Conservation (phyloP, 2,113 vertebrate genomes). For the Prunella fulvescens region DNA sequence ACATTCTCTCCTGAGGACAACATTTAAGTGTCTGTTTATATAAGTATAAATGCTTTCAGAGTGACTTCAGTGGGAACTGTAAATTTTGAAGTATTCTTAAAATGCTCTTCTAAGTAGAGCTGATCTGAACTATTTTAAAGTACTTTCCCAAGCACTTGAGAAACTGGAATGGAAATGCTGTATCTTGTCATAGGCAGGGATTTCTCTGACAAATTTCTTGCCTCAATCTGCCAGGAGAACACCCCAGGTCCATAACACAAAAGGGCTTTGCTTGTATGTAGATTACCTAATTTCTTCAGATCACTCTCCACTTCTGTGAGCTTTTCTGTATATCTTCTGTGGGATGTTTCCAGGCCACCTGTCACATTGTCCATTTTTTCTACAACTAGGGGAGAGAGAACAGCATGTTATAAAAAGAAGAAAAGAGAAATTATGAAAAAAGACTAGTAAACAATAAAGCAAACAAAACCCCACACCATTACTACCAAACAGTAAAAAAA, state of each 20-base stretch:
- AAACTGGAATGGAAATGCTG: not conserved
- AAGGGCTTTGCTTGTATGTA: not conserved
- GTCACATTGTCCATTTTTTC: slow-evolving; percentile 93
- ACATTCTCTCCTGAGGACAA: not conserved
- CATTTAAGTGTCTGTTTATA: not conserved
- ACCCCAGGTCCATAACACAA: not conserved
- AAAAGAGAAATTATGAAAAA: not conserved
- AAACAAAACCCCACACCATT: not conserved
- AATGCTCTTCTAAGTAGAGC: not conserved
- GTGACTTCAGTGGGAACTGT: not conserved
- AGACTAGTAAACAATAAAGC: not conserved
- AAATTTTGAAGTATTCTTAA: not conserved
- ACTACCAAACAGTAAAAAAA: not conserved
- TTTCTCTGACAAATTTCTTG: not conserved
- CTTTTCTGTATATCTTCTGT: slow-evolving; percentile 85
- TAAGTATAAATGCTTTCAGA: not conserved
- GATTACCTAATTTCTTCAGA: slow-evolving; percentile 91
- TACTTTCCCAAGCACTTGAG: not conserved
- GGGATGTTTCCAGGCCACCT: slow-evolving; percentile 84
- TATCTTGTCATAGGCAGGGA: not conserved
- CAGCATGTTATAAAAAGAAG: slow-evolving; percentile 14
- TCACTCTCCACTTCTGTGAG: slow-evolving; percentile 86
- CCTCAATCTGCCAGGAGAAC: not conserved
- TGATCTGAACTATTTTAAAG: not conserved
- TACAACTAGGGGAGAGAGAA: slow-evolving; percentile 82